Conservation (phyloP, 1,140 invertebrate genomes). For the Oreohelix idahoensis region DNA sequence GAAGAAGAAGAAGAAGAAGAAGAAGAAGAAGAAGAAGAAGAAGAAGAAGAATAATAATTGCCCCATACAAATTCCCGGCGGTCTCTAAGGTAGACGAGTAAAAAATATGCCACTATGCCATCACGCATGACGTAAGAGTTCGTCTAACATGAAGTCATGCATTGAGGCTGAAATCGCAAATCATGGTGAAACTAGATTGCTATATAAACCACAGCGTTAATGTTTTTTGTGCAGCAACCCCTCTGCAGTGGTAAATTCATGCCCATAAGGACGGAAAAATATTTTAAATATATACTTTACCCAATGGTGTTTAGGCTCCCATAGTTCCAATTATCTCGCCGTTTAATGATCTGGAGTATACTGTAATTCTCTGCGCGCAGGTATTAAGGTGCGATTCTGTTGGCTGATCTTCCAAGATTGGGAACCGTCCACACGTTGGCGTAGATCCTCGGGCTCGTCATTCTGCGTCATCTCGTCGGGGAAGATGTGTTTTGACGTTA, state of each 20-base stretch:
- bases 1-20: conserved; percentile 21
- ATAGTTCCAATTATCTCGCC: not conserved
- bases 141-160: too few species aligned
- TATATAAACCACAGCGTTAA: too few species aligned
- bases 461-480: not conserved
- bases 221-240: too few species aligned
- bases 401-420: not conserved
- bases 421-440: not conserved
- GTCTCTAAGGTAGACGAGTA: too few species aligned
- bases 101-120: too few species aligned
- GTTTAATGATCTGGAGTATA: not conserved
- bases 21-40: conserved; percentile 28
- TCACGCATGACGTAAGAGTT: too few species aligned
- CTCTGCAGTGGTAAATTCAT: too few species aligned
- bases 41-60: not conserved
- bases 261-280: too few species aligned
- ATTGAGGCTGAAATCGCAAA: too few species aligned
- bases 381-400: not conserved
- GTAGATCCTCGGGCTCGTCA: not conserved
- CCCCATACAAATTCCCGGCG: too few species aligned
- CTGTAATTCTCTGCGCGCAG: not conserved
- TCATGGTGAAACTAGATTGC: too few species aligned
- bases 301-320: not conserved
- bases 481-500: not conserved
- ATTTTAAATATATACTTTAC: not conserved